Base-by-base conservation (phyloP, 1,140 invertebrate species). In the Daktulosphaira vitifoliae region DNA sequence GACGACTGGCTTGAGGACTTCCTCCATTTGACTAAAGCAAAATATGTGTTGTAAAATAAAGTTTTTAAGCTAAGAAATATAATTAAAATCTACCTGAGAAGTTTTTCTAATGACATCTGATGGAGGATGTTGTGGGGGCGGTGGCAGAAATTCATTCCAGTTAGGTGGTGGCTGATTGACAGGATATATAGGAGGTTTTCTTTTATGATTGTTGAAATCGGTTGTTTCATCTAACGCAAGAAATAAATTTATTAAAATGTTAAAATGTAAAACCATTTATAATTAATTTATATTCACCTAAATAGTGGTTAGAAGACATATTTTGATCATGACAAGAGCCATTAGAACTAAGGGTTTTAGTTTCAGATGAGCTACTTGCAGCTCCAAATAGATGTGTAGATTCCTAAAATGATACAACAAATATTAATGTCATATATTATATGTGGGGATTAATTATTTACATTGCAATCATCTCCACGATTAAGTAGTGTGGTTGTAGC, bases 61-160 rank as follows among this genome's bases (percentile, higher is more conserved):
- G 20, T n/a, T 5, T n/a, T 48, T 5, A 48, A 16, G 44, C 20
- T 5, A 48, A 48, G n/a, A n/a, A 48, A 6, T 5, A n/a, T 22
- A 23, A 51, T 23, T 23, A 16, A 48, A 15, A 7, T 48, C 0
- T 52, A 53, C 38, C 49, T 66, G 51, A 26, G 49, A 51, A 3
- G 49, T 39, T 29, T 51, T 44, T 11, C 49, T 23, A 29, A 44
- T 44, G 23, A 53, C n/a, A n/a, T 59, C 42, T 0, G 86, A 85
- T 3, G 88, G 87, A 11, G 87, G 87, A 74, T 89, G 85, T 68
- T 88, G 84, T 0, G 87, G 88, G 1, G 88, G 87, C 46, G 87
- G 87, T 8, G 87, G 88, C 25, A 89, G 76, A 70, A 87, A 81
- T 70, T 89, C 86, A 16, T 82, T 84, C 85, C 85, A 88, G 73